Evolutionary conservation across 2,797 vertebrate species (phyloP).

Genomic region (Leptoclinus maculatus): DNA sequence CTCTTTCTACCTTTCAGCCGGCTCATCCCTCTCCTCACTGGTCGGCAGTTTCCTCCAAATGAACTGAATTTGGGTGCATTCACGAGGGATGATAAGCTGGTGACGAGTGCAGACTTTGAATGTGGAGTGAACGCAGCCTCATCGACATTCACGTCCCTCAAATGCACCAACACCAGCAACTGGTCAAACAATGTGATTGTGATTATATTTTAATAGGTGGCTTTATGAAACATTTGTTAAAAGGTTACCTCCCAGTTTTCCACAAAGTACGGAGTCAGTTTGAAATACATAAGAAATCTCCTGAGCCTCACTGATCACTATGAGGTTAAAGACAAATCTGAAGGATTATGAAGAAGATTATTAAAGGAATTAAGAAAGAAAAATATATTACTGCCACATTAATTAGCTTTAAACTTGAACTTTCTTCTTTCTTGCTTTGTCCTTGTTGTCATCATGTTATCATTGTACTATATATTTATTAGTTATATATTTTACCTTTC

Average conservation of each 20-base stretch:
- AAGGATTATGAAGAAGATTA: not conserved
- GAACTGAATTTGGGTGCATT: constrained; percentile 2
- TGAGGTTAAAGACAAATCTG: not conserved
- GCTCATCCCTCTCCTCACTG: constrained; percentile 11
- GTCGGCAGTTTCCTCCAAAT: constrained; percentile 4
- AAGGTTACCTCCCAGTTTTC: not conserved
- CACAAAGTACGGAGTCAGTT: not conserved
- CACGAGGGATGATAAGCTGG: constrained; percentile 14
- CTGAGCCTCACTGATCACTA: not conserved
- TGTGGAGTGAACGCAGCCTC: not conserved
- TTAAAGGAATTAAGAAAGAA: not conserved
- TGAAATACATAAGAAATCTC: not conserved
- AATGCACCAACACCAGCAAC: not conserved
- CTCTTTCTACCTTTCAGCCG: constrained; percentile 17
- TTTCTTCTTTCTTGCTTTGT: not conserved
- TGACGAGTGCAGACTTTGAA: constrained; percentile 13
- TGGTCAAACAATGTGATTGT: not conserved
- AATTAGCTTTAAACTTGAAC: not conserved
- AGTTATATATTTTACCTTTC: not conserved
- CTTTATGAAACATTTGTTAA: not conserved
- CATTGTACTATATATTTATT: not conserved
- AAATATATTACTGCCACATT: not conserved
- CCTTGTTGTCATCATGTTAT: not conserved
- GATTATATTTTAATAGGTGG: not conserved
- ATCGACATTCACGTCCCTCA: not conserved